Percentiles rank a stretch among this genome's conserved stretches.
phyloP scores from a whole-genome alignment of 1,140 invertebrate species.

The Aplysia californica region DNA sequence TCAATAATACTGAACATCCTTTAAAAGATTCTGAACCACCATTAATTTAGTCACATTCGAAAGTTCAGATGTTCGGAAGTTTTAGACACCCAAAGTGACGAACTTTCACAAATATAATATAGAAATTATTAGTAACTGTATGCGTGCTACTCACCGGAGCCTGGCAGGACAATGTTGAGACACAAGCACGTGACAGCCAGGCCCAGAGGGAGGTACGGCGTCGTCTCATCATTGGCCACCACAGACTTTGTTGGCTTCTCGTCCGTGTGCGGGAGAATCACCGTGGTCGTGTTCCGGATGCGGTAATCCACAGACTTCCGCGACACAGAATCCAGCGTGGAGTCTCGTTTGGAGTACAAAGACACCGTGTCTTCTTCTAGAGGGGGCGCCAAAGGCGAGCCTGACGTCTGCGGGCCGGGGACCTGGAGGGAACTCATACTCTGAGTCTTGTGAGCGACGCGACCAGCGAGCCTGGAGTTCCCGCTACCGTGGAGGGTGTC shows the following conservation, averaged over 20 bases:
- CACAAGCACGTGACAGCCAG: conserved; percentile 88
- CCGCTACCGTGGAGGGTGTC: background rate
- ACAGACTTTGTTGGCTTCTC: conserved; percentile 48
- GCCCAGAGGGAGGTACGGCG: conserved; percentile 84
- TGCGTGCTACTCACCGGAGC: conserved; percentile 81
- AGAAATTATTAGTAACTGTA: too few relatives aligned
- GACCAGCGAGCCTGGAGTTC: background rate
- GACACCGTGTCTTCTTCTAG: conserved; percentile 31
- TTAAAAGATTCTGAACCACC: too few relatives aligned
- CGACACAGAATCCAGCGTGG: conserved; percentile 34
- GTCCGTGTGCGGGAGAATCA: conserved; percentile 19
- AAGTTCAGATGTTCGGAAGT: too few relatives aligned
- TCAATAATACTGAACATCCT: too few relatives aligned
- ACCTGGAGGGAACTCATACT: conserved; percentile 34
- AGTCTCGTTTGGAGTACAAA: conserved; percentile 34
- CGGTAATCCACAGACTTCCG: conserved; percentile 40
- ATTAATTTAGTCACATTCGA: too few relatives aligned
- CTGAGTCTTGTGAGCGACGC: conserved; percentile 23
- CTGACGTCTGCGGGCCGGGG: background rate
- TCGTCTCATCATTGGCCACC: conserved; percentile 72
- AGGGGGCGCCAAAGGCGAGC: background rate
- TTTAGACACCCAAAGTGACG: too few relatives aligned
- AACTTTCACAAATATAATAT: too few relatives aligned
- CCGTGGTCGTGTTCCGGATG: conserved; percentile 26
- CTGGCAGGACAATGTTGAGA: conserved; percentile 87